These are phyloP conservation scores for Nothocercus julius DNA, from an alignment of 2,113 vertebrate species.

Conservation along the genomic window DNA sequence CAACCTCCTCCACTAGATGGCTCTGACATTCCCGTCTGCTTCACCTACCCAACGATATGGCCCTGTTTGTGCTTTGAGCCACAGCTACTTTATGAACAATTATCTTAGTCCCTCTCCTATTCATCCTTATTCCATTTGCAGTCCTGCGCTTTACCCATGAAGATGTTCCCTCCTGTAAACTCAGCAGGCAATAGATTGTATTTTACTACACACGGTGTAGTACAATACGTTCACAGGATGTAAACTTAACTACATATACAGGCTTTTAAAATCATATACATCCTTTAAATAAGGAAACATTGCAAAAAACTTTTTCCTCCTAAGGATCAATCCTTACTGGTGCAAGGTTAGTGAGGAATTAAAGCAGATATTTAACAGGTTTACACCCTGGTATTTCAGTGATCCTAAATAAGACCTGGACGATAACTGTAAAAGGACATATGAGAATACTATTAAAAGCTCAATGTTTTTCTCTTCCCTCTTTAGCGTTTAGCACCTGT, in stretches of 20 bases:
- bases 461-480: not conserved
- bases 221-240: not conserved
- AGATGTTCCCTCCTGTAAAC: not conserved
- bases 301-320: not conserved
- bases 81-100: not conserved
- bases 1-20: slow-evolving; percentile 53
- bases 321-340: not conserved
- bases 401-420: not conserved
- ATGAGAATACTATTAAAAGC: not conserved
- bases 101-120: not conserved
- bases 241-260: not conserved
- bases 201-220: not conserved
- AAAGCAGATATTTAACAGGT: not conserved
- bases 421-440: not conserved
- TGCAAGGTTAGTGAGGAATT: not conserved
- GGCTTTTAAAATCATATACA: not conserved
- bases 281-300: not conserved
- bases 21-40: not conserved
- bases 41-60: no score
- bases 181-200: not conserved
- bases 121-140: not conserved
- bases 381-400: not conserved
- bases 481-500: not conserved
- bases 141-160: not conserved
- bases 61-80: not conserved